These are phyloP conservation scores for Bufotes viridis DNA, from an alignment of 2,797 vertebrate species.

Conservation along the genomic window DNA sequence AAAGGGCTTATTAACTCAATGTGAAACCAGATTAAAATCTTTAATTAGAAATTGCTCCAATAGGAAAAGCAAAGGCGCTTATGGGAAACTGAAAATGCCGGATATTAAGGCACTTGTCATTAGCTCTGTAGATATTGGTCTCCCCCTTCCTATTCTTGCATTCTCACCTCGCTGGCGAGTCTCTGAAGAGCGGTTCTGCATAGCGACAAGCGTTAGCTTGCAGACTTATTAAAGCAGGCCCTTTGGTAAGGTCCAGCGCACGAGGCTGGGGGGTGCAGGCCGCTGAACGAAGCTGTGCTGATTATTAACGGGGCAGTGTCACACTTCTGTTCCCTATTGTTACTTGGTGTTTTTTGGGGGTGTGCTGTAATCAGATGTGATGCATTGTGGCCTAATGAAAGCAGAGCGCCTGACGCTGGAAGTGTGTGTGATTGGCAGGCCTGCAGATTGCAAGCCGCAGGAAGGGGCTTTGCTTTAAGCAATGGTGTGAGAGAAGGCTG, in stretches of 20 bases:
- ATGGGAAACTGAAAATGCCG: conserved; percentile 82
- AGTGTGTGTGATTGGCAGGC: conserved; percentile 69
- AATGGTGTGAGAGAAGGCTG: conserved; percentile 64
- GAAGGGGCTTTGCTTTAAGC: conserved; percentile 72
- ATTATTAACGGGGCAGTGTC: conserved; percentile 66
- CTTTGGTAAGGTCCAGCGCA: conserved; percentile 65
- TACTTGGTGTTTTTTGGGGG: conserved; percentile 50
- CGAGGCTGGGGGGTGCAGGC: conserved; percentile 42
- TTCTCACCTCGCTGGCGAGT: conserved; percentile 77
- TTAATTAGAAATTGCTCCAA: conserved; percentile 86
- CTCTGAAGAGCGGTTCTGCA: conserved; percentile 74
- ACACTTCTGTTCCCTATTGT: conserved; percentile 61
- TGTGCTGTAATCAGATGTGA: conserved; percentile 63
- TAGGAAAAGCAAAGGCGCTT: conserved; percentile 85
- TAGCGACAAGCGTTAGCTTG: conserved; percentile 73
- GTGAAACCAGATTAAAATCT: conserved; percentile 88
- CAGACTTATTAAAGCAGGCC: conserved; percentile 73
- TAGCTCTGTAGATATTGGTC: conserved; percentile 81
- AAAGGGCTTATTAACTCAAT: conserved; percentile 86
- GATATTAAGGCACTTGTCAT: conserved; percentile 85
- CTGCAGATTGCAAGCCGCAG: conserved; percentile 68
- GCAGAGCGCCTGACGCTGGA: conserved; percentile 67
- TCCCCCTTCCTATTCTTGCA: conserved; percentile 70
- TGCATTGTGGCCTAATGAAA: conserved; percentile 69
- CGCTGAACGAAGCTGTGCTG: conserved; percentile 57